Evolutionary conservation across 1,140 invertebrate species (phyloP), one percentile per base, ranked within the genome.

Genomic region (Neodiprion virginianus): DNA sequence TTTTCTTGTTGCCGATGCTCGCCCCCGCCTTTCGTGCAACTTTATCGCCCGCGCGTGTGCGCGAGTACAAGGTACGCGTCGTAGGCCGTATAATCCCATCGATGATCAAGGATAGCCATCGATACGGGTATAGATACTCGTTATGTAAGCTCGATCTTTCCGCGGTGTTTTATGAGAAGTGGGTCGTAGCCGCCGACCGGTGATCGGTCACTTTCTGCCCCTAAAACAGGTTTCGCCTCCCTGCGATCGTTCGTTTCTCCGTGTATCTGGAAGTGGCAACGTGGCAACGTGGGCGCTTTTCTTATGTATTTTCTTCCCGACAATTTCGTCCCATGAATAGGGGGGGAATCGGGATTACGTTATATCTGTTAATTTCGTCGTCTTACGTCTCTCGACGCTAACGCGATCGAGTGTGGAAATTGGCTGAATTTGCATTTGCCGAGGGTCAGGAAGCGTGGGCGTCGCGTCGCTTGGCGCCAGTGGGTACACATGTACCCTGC

Each of bases 391-490:
- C 53, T 40, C 28, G 53, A 61, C 53, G 53, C 11, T 61, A 61
- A 61, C 11, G 11, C 53, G 53, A 61, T 61, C 53, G 53, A 61
- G 53, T 61, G 53, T 61, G 53, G 53, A 61, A 61, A 61, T 61
- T 61, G 53, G 53, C 53, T 61, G 53, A 17, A 61, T 61, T 61
- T 61, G 53, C 53, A 61, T 61, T 61, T 8, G 53, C n/a, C 53
- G 53, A 61, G 53, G 53, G 53, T 61, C 53, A 61, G 11, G 28
- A 40, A 40, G 53, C 53, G 53, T 61, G 53, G 53, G 53, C 53
- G 53, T 61, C 53, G 53, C 53, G 53, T 14, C 11, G 53, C 53
- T 61, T 61, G 53, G 53, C 53, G 53, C 53, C 53, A 17, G 53
- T 61, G 11, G 53, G 8, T 61, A 40, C 28, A 40, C 28, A 40